Evolutionary conservation across 1,140 invertebrate genomes (phyloP).

Genomic region (Leptopilina clavipes): DNA sequence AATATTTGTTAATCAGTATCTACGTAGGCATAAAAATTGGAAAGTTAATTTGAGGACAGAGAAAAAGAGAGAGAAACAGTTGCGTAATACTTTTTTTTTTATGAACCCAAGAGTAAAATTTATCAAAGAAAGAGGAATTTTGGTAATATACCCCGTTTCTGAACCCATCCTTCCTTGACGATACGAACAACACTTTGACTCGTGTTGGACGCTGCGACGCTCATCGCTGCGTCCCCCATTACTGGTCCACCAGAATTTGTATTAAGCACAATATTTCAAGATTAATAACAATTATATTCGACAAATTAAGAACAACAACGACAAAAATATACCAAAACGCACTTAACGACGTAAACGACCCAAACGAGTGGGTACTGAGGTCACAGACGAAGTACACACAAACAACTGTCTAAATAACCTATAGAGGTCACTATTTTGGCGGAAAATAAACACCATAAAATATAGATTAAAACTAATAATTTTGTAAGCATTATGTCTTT

Average conservation of each 20-base stretch:
- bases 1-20: neutral
- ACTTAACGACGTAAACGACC: neutral
- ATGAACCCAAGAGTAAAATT: neutral
- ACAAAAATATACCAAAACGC: constrained; percentile 7
- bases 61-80: neutral
- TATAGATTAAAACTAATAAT: too few relatives aligned
- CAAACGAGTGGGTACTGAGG: neutral
- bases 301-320: constrained; percentile 1
- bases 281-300: neutral
- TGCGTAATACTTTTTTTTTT: neutral
- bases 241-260: constrained; percentile 35
- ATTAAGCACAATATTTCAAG: neutral
- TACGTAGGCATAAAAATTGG: neutral
- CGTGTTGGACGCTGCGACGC: constrained; percentile 68
- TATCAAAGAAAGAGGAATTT: constrained; percentile 23
- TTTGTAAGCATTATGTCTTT: too few relatives aligned
- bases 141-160: constrained; percentile 79
- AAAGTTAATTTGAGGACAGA: neutral
- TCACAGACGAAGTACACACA: neutral
- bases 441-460: neutral
- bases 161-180: constrained; percentile 89
- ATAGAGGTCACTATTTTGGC: constrained; percentile 1
- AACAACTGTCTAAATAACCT: neutral
- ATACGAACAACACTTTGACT: constrained; percentile 69
- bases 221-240: constrained; percentile 73